Conservation (phyloP, 2,888 invertebrate genomes). For the Lypha dubia region DNA sequence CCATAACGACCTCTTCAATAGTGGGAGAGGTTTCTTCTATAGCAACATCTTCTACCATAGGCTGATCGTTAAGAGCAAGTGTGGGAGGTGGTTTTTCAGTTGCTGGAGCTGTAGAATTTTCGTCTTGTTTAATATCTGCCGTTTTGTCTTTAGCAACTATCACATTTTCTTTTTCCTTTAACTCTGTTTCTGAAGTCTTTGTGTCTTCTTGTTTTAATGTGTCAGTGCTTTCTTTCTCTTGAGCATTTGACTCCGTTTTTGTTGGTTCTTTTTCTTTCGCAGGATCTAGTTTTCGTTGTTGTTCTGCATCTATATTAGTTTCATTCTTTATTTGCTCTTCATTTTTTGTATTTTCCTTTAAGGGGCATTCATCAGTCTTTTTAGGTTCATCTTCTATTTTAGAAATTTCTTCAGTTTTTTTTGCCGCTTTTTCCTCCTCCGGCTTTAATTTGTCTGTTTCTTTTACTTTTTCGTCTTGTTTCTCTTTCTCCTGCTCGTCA, state of each 20-base stretch:
- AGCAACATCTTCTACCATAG: constrained; percentile 78
- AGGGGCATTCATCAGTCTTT: constrained; percentile 74
- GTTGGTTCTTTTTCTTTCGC: constrained; percentile 76
- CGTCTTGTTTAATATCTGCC: constrained; percentile 64
- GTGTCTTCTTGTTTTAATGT: constrained; percentile 13
- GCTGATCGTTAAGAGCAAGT: constrained; percentile 79
- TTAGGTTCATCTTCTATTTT: constrained; percentile 63
- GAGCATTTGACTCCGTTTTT: constrained; percentile 34
- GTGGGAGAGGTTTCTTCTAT: constrained; percentile 72
- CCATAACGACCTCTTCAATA: constrained; percentile 81
- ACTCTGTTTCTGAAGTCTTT: constrained; percentile 18
- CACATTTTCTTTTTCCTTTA: constrained; percentile 37
- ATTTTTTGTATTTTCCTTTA: constrained; percentile 52
- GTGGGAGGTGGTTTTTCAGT: constrained; percentile 74
- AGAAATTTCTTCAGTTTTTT: constrained; percentile 36
- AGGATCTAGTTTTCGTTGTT: constrained; percentile 67
- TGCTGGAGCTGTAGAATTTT: constrained; percentile 51
- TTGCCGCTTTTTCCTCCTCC: constrained; percentile 34
- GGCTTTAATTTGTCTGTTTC: constrained; percentile 47
- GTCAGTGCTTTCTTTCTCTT: constrained; percentile 41
- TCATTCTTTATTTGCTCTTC: constrained; percentile 41
- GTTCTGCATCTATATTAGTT: constrained; percentile 6
- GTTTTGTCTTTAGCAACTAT: constrained; percentile 23
- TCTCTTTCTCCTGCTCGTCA: neutral
- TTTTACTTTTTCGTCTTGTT: neutral